Evolutionary conservation across 1,140 invertebrate genomes (phyloP), one percentile per base, ranked within the genome.

Genomic region (Wiebesia pumilae): DNA sequence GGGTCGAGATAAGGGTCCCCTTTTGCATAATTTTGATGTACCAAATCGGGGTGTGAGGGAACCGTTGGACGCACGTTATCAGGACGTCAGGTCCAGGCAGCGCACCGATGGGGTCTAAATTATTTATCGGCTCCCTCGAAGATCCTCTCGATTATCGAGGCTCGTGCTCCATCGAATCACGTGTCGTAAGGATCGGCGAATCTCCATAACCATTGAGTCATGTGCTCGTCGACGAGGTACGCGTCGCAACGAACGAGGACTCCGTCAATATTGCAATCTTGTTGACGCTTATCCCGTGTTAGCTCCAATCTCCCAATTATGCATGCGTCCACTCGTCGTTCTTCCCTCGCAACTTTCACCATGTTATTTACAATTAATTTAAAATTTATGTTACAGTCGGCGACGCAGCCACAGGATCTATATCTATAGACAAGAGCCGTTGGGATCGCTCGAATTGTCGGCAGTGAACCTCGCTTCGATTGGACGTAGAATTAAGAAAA

Each of bases 21-120:
- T 89, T 87, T 88, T 89, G 88, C 88, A 89, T 89, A 88, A 89
- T 89, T 89, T 87, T 77, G 67, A 86, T 86, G 78, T 12, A 12
- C 43, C 4, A 12, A 47, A 47, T 47, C 43, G 43, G 79, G 69
- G 30, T 67, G 40, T 40, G 43, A 43, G 9, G 0, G 71, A 10
- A 21, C 0, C 33, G 19, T 38, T 19, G 71, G 51, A 47, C 16
- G 19, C 51, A 12, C 51, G 51, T 54, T 54, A 54, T 54, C 69
- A 47, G 75, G 27, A 84, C 82, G 71, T 75, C 82, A 84, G 51
- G 51, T 30, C 24, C 82, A 77, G 82, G 24, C 43, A 4, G 43
- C 43, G 43, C 43, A 7, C 14, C 14, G 38, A 33, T n/a, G 62
- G 14, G 81, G 83, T 40, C 51, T 88, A 88, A 89, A 89, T 88